A percentile compares a stretch with the other conserved stretches of the same genome.
These are phyloP conservation scores for Tipula unca DNA, from an alignment of 2,888 invertebrate species.

Conservation along the genomic window DNA sequence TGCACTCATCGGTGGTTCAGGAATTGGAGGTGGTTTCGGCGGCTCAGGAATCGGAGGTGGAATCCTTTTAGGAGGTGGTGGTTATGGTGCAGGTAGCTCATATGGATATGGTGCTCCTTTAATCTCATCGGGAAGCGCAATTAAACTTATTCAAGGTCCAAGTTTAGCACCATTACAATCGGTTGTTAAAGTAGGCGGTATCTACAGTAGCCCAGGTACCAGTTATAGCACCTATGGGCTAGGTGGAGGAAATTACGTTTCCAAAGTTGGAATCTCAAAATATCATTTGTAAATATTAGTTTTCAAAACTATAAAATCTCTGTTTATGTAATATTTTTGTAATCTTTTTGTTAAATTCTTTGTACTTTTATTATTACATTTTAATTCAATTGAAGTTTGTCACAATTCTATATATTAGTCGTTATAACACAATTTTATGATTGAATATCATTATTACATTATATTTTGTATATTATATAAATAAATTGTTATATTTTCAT, in stretches of 20 bases:
- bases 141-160: conserved; percentile 16
- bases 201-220: not conserved
- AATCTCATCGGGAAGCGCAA: not conserved
- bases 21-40: not conserved
- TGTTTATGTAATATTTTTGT: not conserved
- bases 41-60: not conserved
- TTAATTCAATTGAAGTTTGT: not conserved
- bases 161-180: not conserved
- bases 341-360: not conserved
- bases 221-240: not conserved
- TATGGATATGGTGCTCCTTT: not conserved
- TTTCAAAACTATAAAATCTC: too few species aligned
- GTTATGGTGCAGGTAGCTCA: not conserved
- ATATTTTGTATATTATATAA: not conserved
- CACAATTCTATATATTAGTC: not conserved
- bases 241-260: not conserved
- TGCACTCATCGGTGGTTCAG: not conserved
- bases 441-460: not conserved
- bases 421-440: not conserved
- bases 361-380: not conserved
- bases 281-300: not conserved
- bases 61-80: not conserved
- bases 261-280: not conserved
- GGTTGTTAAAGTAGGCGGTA: not conserved
- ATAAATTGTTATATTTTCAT: not conserved